phyloP scores from a whole-genome alignment of 2,888 invertebrate species.

The Cephus rjabovi region DNA sequence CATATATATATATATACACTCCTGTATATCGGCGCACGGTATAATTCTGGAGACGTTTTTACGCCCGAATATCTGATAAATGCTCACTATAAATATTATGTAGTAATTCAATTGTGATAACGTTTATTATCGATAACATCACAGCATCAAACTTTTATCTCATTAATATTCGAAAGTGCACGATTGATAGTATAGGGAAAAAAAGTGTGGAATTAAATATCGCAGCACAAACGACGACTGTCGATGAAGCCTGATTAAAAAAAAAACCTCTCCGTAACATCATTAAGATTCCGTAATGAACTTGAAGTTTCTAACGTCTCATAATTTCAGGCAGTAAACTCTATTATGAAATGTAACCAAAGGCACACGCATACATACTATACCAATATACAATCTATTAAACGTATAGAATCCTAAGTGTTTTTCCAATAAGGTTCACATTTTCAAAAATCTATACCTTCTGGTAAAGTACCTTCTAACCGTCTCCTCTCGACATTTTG shows the following conservation, averaged over 20 bases:
- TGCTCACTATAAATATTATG: neutral
- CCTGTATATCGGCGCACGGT: neutral
- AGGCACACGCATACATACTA: neutral
- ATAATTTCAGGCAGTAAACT: neutral
- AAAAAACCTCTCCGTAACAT: neutral
- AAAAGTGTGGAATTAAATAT: neutral
- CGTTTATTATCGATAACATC: neutral
- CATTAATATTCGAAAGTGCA: neutral
- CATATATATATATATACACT: neutral
- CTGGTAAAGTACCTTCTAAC: slow-evolving; percentile 75
- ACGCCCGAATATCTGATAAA: neutral
- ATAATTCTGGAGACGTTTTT: neutral
- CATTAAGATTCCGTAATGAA: neutral
- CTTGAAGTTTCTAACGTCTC: neutral
- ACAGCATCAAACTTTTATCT: neutral
- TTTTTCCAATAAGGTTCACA: slow-evolving; percentile 1
- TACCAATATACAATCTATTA: neutral
- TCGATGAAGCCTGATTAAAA: neutral
- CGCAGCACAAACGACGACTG: neutral
- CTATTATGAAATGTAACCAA: neutral
- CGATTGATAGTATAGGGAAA: neutral
- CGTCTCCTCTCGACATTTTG: slow-evolving; percentile 77
- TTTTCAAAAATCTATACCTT: slow-evolving; percentile 69
- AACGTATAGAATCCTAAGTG: slow-evolving; percentile 1
- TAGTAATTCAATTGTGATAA: neutral